A percentile compares a stretch with the other conserved stretches of the same genome.
phyloP scores from a whole-genome alignment of 1,140 invertebrate genomes.

The Zaprionus vittiger region DNA sequence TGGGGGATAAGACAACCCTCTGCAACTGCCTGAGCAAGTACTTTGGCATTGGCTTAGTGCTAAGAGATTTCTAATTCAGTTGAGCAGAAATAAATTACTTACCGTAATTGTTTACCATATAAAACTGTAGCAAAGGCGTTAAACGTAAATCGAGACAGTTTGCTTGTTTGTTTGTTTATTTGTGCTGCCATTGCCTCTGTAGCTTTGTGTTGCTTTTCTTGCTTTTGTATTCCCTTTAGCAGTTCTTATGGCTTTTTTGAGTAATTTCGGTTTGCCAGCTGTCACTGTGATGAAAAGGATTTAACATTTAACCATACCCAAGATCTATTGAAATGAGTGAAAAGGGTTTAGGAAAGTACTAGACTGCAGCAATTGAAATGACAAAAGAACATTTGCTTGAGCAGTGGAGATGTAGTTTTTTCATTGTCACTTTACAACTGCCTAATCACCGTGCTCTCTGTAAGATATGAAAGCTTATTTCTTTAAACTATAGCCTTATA shows the following conservation, averaged over 20 bases:
- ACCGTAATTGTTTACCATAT: slow-evolving; percentile 81
- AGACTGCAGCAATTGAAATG: not conserved
- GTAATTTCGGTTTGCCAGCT: slow-evolving; percentile 45
- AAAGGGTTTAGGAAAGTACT: not conserved
- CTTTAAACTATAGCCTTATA: too few relatives aligned
- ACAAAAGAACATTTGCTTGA: not conserved
- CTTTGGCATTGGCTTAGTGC: slow-evolving; percentile 74
- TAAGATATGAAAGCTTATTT: not conserved
- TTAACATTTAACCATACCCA: not conserved
- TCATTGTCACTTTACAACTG: not conserved
- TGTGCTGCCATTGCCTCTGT: not conserved
- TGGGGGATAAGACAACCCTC: slow-evolving; percentile 19
- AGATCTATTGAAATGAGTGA: not conserved
- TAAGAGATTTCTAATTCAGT: slow-evolving; percentile 83
- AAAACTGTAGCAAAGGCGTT: slow-evolving; percentile 73
- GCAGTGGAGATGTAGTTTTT: not conserved
- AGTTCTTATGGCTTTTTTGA: slow-evolving; percentile 40
- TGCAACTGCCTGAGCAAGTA: slow-evolving; percentile 27
- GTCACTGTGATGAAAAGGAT: slow-evolving; percentile 34
- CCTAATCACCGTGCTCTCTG: not conserved
- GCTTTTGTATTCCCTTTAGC: slow-evolving; percentile 11
- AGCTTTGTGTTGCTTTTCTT: not conserved
- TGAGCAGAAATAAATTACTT: slow-evolving; percentile 83
- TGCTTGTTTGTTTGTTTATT: slow-evolving; percentile 21
- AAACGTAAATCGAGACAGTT: slow-evolving; percentile 49